Evolutionary conservation across 2,113 vertebrate genomes (phyloP), one percentile per base, ranked within the genome.

Genomic region (Reinhardtius hippoglossoides): DNA sequence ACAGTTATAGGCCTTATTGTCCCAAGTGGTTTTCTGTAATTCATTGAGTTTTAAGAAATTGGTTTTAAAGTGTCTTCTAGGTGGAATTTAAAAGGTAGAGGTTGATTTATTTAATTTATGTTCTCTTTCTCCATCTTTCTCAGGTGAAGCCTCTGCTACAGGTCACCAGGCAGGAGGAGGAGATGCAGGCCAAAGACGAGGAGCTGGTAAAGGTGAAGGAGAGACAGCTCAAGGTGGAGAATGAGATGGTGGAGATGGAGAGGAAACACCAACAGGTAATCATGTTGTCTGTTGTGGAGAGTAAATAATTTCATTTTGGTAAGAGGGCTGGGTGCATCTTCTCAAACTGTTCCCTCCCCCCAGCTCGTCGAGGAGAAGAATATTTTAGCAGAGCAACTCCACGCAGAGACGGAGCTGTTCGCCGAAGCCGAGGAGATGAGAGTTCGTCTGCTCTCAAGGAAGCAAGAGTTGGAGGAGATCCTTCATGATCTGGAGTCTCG

Each of bases 81-180:
- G 26, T 58, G 5, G 10, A 9, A 16, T 50, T 21, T 21, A 59
- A 58, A 59, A 9, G 55, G 18, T 21, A 21, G 35, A 59, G 23
- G 7, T 14, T 57, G 46, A 24, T 1, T n/a, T 67, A 18, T 58
- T 23, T 5, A 23, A 31, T 58, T 59, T 35, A 9, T 61, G 44
- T 52, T 26, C 3, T 40, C 5, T 35, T 0, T 40, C 2, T 70
- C 9, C 14, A 3, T 35, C 9, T 72, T 24, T 60, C 24, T 55
- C 77, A 99, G 98, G 98, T 99, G 87, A 99, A 99, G 87, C 98
- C 98, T n/a, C 94, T 99, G 69, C 95, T 99, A 5, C 98, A 99
- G 88, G 98, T 99, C 24, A 99, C 98, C 65, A 95, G 98, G 52
- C 98, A 99, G 79, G 98, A 99, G 63, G 98, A 99, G 71, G 98